These are phyloP conservation scores for Myotis brandtii DNA, from an alignment of 2,113 vertebrate species.

Conservation along the genomic window DNA sequence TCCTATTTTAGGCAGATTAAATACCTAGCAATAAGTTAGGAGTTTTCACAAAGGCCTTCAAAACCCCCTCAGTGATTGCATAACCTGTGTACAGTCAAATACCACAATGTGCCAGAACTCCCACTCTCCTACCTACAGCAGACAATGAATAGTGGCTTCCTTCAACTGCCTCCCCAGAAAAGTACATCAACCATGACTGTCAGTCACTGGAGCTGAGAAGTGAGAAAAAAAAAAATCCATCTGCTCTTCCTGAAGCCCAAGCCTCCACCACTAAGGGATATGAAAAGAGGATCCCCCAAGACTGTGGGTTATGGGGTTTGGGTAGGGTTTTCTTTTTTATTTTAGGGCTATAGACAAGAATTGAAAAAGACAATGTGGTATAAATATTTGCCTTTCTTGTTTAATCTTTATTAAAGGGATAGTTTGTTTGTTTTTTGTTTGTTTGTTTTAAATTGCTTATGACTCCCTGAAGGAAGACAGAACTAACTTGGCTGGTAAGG, in stretches of 20 bases:
- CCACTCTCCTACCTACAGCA: background rate
- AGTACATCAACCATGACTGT: background rate
- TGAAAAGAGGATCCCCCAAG: background rate
- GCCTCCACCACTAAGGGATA: background rate
- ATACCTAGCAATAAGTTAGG: background rate
- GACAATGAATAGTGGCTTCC: background rate
- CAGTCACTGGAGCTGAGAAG: background rate
- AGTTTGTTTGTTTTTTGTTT: background rate
- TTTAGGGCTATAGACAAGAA: background rate
- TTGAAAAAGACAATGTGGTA: background rate
- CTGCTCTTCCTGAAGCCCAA: background rate
- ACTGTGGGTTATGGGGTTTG: background rate
- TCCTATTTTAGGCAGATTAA: slow-evolving; percentile 6
- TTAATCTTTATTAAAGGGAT: background rate
- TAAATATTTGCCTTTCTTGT: slow-evolving; percentile 21
- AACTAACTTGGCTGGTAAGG: background rate
- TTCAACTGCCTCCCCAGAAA: background rate
- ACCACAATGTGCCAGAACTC: background rate
- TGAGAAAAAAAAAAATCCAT: background rate
- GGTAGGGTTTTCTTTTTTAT: background rate
- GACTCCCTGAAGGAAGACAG: slow-evolving; percentile 18
- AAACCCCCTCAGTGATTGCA: background rate
- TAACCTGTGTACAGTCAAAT: background rate
- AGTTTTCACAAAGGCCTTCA: background rate
- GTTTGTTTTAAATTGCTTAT: background rate